Evolutionary conservation across 2,888 invertebrate genomes (phyloP), one percentile per base, ranked within the genome.

Genomic region (Merodon equestris): DNA sequence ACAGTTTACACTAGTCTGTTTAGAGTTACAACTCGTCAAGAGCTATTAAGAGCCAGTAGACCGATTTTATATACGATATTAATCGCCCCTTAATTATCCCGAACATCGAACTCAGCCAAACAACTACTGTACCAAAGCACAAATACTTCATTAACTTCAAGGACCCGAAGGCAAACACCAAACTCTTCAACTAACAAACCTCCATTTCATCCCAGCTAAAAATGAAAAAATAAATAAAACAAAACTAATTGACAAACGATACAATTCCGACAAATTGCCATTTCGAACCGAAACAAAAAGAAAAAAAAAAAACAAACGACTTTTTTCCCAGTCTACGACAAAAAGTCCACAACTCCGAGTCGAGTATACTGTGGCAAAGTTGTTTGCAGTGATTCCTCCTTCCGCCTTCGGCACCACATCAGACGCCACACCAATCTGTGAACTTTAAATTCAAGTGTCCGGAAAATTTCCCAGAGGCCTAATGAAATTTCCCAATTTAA

Each of bases 401-500:
- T 34, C 38, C 19, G 66, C 76, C 34, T 9, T 10, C 15, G 64
- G 70, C 71, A 9, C 42, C 50, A 51, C 45, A 70, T 50, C 47
- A 17, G 27, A 64, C 54, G 47, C 50, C 50, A 44, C 61, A 47
- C 36, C 57, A 18, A 64, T 60, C 42, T 64, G 74, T 64, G 70
- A 81, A 82, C 50, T 67, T 70, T 82, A 83, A 84, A 85, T 84
- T 86, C 85, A 86, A 86, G 85, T 86, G 84, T 84, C 85, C 86
- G 85, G 85, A 86, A 86, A 86, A 86, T 87, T 86, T 86, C 86
- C 86, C 87, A 86, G 63, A 83, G 87, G 86, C 83, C 86, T 87
- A 86, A 86, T 87, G 86, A 86, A 86, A 85, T 77, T 77, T 72
- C 47, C 67, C 67, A 72, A 57, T 67, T 72, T 53, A 66, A 60